Base-by-base conservation (phyloP, 2,113 vertebrate species). In the Cyprinus carpio region DNA sequence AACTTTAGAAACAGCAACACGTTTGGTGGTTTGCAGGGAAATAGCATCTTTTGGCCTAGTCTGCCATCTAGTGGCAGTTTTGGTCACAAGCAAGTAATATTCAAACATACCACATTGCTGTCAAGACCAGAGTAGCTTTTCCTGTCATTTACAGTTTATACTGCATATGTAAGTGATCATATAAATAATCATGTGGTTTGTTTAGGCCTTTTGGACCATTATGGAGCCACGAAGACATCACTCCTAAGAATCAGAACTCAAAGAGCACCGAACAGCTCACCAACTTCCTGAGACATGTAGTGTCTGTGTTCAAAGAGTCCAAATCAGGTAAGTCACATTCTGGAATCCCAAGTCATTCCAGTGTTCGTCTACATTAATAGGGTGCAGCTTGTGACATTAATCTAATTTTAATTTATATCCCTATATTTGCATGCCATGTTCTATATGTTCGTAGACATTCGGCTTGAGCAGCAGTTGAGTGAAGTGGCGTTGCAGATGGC, bases 201-300 rank as follows among this genome's bases (percentile, higher is more conserved):
- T 81, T 58, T 56, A 89, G 88, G 58, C 88, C 88, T 7, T 87
- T 85, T 67, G 98, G 98, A 86, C 98, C 98, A 0, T 96, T 99
- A 85, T 99, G 98, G 98, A 96, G 96, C 92, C 98, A 99, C 54
- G 98, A 99, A 92, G 98, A 99, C 92, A 98, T 99, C 92, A 97
- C 97, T 13, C 97, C 98, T 76, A 99, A 98, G 92, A 99, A 98
- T 90, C 97, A 97, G 87, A 97, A 97, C 92, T 98, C 96, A 12
- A 97, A 96, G 92, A 99, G 98, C 88, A 95, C 96, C 0, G 98
- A 99, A 74, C 97, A 99, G 87, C 97, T 99, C 72, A 95, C 96
- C 80, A 98, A 97, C 92, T 99, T 99, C 92, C 93, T 99, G 4
- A 95, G 96, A 23, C 98, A 99, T 25, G 95, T 99, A 56, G 92